Percentiles rank a stretch among this genome's conserved stretches.
These are phyloP conservation scores for Fulmarus glacialis DNA, from an alignment of 2,113 vertebrate species.

Conservation along the genomic window DNA sequence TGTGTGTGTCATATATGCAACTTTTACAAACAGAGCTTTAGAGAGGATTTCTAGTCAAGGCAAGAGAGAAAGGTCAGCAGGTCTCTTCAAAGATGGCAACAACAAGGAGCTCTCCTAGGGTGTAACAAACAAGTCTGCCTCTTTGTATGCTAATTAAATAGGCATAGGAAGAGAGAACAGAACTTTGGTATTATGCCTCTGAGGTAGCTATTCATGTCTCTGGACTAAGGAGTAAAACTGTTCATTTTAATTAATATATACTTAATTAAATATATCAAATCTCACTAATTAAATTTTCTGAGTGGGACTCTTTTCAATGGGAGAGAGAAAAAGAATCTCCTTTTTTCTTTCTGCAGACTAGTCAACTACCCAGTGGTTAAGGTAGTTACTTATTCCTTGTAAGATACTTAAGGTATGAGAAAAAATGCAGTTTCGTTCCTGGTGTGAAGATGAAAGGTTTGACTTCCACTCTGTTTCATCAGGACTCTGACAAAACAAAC, in stretches of 20 bases:
- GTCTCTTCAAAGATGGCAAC: not conserved
- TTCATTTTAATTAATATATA: not conserved
- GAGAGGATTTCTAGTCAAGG: not conserved
- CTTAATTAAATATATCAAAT: not conserved
- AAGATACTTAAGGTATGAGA: not conserved
- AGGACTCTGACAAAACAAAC: not conserved
- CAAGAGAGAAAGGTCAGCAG: not conserved
- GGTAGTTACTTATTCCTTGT: not conserved
- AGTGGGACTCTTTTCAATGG: not conserved
- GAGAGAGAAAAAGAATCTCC: not conserved
- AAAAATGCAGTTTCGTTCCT: not conserved
- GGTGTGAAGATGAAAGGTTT: not conserved
- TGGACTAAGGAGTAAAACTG: not conserved
- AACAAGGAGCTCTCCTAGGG: accelerated
- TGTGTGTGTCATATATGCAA: not conserved
- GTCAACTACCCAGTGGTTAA: not conserved
- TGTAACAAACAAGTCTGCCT: not conserved
- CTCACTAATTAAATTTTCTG: not conserved
- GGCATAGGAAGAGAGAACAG: not conserved
- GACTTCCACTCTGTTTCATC: not conserved
- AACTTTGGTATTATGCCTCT: not conserved
- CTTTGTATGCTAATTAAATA: not conserved
- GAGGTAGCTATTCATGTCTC: not conserved
- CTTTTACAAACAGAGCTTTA: not conserved
- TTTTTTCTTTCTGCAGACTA: not conserved